A percentile compares a stretch with the other conserved stretches of the same genome.
These are phyloP conservation scores for Cylas formicarius DNA, from an alignment of 1,140 invertebrate species.

Conservation along the genomic window DNA sequence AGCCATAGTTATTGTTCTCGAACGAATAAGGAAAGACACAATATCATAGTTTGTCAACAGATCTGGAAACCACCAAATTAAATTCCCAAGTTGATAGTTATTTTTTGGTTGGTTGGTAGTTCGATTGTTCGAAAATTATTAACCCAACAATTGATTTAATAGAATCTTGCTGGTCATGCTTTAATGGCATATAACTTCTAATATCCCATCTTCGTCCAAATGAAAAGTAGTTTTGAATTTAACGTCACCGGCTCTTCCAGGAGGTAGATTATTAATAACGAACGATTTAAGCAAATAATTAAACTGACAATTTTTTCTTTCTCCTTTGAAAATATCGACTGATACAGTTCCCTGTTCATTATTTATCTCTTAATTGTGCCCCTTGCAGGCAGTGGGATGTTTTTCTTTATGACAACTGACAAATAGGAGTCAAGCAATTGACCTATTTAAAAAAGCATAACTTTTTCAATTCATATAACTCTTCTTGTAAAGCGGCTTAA, in stretches of 20 bases:
- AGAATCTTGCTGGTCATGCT: no score
- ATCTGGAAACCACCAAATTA: no score
- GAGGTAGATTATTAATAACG: conserved; percentile 8
- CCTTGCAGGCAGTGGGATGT: background rate
- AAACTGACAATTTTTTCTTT: conserved; percentile 9
- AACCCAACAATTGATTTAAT: no score
- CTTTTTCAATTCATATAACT: background rate
- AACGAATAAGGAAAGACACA: no score
- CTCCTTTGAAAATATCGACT: conserved; percentile 14
- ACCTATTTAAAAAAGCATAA: conserved; percentile 7
- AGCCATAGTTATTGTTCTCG: no score
- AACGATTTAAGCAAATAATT: conserved; percentile 13
- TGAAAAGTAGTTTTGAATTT: conserved; percentile 1
- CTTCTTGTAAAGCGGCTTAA: conserved; percentile 10
- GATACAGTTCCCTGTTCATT: conserved; percentile 8
- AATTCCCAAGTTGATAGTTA: no score
- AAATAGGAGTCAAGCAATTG: conserved; percentile 9
- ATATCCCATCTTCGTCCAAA: conserved; percentile 13
- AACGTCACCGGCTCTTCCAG: conserved; percentile 4
- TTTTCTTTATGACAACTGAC: conserved; percentile 11
- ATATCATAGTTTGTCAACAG: no score
- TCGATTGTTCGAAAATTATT: no score
- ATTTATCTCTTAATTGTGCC: background rate
- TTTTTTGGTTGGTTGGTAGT: no score
- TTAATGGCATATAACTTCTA: no score